A percentile compares a stretch with the other conserved stretches of the same genome.
Conservation (phyloP, 2,113 vertebrate species). For the Nyctereutes procyonoides region DNA sequence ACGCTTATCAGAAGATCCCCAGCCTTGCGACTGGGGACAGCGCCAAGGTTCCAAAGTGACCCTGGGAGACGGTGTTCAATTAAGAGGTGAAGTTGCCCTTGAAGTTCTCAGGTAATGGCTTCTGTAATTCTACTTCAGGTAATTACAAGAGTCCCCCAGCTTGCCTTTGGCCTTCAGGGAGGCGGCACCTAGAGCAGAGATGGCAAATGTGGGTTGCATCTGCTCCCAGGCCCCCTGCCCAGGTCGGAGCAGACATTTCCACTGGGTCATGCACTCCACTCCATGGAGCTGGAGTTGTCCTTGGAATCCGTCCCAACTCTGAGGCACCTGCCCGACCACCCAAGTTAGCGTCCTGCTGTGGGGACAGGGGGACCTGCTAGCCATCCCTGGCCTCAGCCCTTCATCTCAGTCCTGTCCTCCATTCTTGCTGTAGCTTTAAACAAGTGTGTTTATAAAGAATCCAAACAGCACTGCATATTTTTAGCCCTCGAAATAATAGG, state of each 20-base stretch:
- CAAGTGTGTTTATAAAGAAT: background rate
- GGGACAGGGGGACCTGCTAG: background rate
- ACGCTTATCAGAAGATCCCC: slow-evolving; percentile 13
- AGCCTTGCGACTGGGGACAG: background rate
- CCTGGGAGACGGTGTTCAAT: background rate
- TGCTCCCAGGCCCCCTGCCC: background rate
- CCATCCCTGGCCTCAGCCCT: background rate
- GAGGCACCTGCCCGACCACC: accelerated
- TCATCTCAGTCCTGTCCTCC: background rate
- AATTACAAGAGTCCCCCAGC: background rate
- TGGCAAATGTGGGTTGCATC: background rate
- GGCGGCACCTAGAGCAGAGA: background rate
- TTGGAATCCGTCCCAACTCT: background rate
- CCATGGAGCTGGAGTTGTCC: background rate
- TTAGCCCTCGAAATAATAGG: background rate
- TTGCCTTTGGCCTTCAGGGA: background rate
- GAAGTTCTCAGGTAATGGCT: slow-evolving; percentile 43
- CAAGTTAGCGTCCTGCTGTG: background rate
- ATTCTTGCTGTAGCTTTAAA: background rate
- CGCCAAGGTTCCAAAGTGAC: background rate
- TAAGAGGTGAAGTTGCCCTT: slow-evolving; percentile 56
- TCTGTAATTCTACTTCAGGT: background rate
- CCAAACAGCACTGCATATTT: background rate
- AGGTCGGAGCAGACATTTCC: background rate
- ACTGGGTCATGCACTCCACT: background rate